Evolutionary conservation across 2,797 vertebrate genomes (phyloP), one percentile per base, ranked within the genome.

Genomic region (Fundulus diaphanus): DNA sequence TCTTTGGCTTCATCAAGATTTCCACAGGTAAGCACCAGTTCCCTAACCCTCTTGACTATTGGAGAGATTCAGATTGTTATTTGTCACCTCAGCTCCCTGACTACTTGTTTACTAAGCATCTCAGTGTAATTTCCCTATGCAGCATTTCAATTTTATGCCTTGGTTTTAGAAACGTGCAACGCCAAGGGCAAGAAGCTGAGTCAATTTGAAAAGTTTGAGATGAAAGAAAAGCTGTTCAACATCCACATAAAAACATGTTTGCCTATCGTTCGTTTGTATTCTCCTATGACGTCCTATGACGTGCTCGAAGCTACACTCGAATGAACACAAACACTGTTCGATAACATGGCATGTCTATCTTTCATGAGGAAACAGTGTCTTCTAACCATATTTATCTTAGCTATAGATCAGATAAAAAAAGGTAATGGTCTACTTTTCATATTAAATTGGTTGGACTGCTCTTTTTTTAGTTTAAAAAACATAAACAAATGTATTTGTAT

Each of bases 1-100:
- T 94, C 74, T 95, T 95, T 46, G 94, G 94, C 49, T 95, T 95
- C 87, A 91, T 95, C 52, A 93, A 95, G 89, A 95, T 95, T 68
- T 80, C 0, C 65, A 93, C 85, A 88, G 94, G 94, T 95, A 79
- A 90, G 89, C 70, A 27, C 9, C 18, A 51, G 37, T 11, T 51
- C 0, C 35, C 27, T 40, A 20, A 1, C 57, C 27, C 1, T 6
- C 22, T 8, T 29, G 16, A 79, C 11, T 16, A 67, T 35, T 7
- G 42, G 24, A 57, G 70, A 59, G 42, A 3, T 33, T 12, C 20
- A 18, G 9, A 48, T 18, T 8, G 27, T 46, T 51, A 7, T 48
- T 59, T 59, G 56, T 59, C 16, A 20, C 56, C 56, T 33, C 29
- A 59, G 56, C 29, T 3, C 56, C 20, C 29, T 33, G 7, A 42